Base-by-base conservation (phyloP, 1,140 invertebrate genomes). In the Magallana gigas region DNA sequence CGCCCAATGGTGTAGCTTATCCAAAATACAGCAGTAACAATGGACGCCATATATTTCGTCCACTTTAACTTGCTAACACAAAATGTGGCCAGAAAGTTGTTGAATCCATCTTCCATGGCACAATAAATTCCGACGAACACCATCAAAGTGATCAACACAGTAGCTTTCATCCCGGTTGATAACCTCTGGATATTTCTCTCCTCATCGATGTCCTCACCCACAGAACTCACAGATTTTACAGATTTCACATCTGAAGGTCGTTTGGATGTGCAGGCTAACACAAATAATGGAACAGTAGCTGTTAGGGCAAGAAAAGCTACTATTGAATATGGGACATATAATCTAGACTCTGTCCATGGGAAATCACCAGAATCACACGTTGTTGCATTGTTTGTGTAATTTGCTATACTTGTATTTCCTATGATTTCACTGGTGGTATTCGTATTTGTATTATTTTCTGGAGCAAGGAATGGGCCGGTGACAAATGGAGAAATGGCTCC, bases 401-500 rank as follows among this genome's bases (percentile, higher is more conserved):
- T 11, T 12, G 23, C 36, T 76, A 36, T 8, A 76, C 68, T 76
- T 29, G 23, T 23, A 76, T 36, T 76, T 76, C 68, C 68, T 12
- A 11, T 76, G 18, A 29, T 11, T 12, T 0, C 8, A 12, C 23
- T 29, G 1, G 18, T 76, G 7, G 68, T 18, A 29, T n/a, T 16
- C 8, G 14, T 18, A 18, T 76, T 16, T 3, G 14, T 18, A 18
- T 76, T 76, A 8, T 36, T 29, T 12, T 76, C 68, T 2, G 87
- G 87, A 62, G 89, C 62, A 18, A 92, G 86, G 86, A 92, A 92
- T 14, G 91, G 91, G 16, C 89, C 89, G 11, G 89, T 88, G n/a
- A 86, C 85, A 16, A 92, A 87, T 0, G 91, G 91, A n/a, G 91
- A 89, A 57, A 92, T 56, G 12, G 90, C 82, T 36, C 91, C 91